Base-by-base conservation (phyloP, 2,888 invertebrate genomes). In the Drosophila infuscata region DNA sequence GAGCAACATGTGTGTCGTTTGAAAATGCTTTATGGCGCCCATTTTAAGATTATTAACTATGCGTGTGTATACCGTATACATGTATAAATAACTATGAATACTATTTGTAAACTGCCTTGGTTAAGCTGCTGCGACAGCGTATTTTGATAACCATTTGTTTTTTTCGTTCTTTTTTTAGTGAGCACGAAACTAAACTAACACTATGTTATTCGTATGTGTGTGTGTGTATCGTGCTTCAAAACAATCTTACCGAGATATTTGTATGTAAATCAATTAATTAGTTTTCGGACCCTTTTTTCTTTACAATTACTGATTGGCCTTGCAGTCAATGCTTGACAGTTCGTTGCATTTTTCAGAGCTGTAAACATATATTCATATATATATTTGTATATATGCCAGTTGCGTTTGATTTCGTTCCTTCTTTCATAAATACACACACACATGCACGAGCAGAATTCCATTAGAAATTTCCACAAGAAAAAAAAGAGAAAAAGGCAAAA, bases 31-130 rank as follows among this genome's bases (percentile, higher is more conserved):
- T 76, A 76, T 74, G 66, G 74, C 74, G 80, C 85, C 88, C 49
- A 43, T 67, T 82, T 82, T 82, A 88, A 85, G 74, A 89, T 88
- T 88, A 88, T 85, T 74, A 79, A 77, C 62, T 62, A 68, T 68
- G 64, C 71, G 52, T 70, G 58, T 66, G 56, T 52, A 57, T 30
- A 38, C 66, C 66, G 52, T 65, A 32, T 29, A 75, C 62, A 67
- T 62, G 71, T 61, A 73, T 72, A 70, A 68, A 70, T 38, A 82
- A 81, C 70, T 87, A 74, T 65, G 63, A 78, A 74, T 82, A 88
- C 88, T 84, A 81, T 73, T 83, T 90, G 74, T 88, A 89, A 89
- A 85, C 85, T 85, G 85, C 85, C 88, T 85, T 79, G 74, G 75
- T 85, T 89, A 72, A 76, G 85, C 82, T 84, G 82, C 79, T 70